Base-by-base conservation (phyloP, 2,797 vertebrate species). In the Tragelaphus oryx region DNA sequence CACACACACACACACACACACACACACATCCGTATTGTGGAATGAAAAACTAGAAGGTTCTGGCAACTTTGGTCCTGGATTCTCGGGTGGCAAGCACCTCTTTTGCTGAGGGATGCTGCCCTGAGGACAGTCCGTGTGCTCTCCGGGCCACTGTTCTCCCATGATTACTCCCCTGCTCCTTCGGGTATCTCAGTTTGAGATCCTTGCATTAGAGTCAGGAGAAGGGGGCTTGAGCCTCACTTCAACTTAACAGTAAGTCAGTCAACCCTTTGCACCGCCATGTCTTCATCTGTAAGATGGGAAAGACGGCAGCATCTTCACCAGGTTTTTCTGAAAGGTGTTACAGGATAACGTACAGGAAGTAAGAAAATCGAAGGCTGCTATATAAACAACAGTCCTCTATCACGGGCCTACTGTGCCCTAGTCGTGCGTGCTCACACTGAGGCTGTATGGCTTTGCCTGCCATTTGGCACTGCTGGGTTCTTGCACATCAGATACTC, bases 301-400 rank as follows among this genome's bases (percentile, higher is more conserved):
- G 6, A 28, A 52, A 55, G 37, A n/a, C 0, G 9, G 9, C 46
- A 28, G 50, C 8, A 0, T 55, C 37, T 62, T 57, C 68, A 11
- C 8, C 1, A 0, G 26, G 9, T 57, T 54, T 44, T 83, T 30
- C 24, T 30, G 52, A 59, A 41, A 14, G n/a, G 12, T 37, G 22
- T 78, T 78, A 22, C 2, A 30, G 52, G 48, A 3, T 3, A 11
- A 16, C 9, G 0, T 4, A 20, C 11, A 8, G 3, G n/a, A n/a
- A 8, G 68, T 78, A 26, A 46, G 59, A 26, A n/a, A n/a, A 9
- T 1, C 10, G 5, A 10, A 9, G 57, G 22, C 14, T 52, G 0
- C 24, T 6, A 13, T 4, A 8, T 8, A 33, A 33, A 12, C 2
- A 0, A 17, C 13, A 41, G 79, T 37, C 59, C 44, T 8, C 0